Evolutionary conservation across 2,113 vertebrate genomes (phyloP), one percentile per base, ranked within the genome.

Genomic region (Columbina picui): DNA sequence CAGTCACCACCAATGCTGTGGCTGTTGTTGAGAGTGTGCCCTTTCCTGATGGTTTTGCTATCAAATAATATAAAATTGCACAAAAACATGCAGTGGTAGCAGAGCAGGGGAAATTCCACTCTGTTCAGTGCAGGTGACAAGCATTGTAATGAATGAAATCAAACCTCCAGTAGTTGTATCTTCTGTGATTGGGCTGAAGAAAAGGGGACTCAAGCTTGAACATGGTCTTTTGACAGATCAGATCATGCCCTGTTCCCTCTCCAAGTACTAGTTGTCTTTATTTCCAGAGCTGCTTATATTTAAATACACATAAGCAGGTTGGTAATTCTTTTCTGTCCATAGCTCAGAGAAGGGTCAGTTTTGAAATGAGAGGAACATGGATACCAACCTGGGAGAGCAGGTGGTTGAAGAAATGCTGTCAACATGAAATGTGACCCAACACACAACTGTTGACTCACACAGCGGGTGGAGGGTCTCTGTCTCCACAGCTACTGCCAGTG

Each of bases 61-160:
- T 43, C 10, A 77, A 77, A 77, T 25, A 73, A 55, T 25, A 30
- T 9, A 63, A 30, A 43, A n/a, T 47, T 30, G 27, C 8, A 84
- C 16, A 73, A 74, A 81, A 55, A 2, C 12, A 14, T 18, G 23
- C 14, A 77, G 23, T 50, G 16, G 11, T n/a, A 30, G 6, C 3
- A 65, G 4, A 29, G n/a, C 7, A 32, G 19, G 5, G 17, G 25
- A 76, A 84, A 69, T 73, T 82, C 27, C 25, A 69, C 9, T 52
- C 49, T 61, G 5, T 32, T 68, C 12, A 59, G 12, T 0, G 0
- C 30, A 53, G 30, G n/a, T 55, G 25, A 69, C 68, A n/a, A 87
- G 14, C 14, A 26, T 23, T 50, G 12, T 12, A 64, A 29, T 20
- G 25, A 60, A 76, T 4, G 8, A 84, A 89, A 76, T 22, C 14